Base-by-base conservation (phyloP, 2,797 vertebrate species). In the Bryconaethiops microstoma region DNA sequence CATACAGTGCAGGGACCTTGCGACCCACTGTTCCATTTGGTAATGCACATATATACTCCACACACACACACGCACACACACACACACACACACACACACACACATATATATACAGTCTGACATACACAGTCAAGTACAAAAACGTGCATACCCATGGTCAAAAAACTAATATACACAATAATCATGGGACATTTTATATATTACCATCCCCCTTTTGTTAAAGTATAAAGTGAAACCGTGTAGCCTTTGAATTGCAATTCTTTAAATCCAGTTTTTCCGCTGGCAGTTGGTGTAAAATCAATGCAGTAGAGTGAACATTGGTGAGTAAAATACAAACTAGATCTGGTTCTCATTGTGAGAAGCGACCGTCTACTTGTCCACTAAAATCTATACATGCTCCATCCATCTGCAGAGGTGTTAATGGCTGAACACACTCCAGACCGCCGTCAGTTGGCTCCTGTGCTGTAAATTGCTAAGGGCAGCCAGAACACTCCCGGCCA, bases 1-100 rank as follows among this genome's bases (percentile, higher is more conserved):
- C 80, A 76, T 60, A 29, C 72, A 75, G 63, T 77, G 50, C 77
- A 73, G 65, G 78, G 68, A 76, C 80, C 57, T 60, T 48, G 40
- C 67, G 67, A 79, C 72, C 45, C 60, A 78, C 52, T 67, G 57
- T 54, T 68, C 52, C 52, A 57, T 59, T 55, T 52, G 42, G 60
- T 35, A 48, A 21, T 10, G 17, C 35, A 40, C 35, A 40, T 17
- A 40, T 8, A 17, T 29, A 9, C 35, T 57, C 55, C 16, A 54
- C 60, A 12, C 50, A 62, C 57, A 68, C 57, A 52, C 54, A 50
- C 3, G 40, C 57, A 64, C 48, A n/a, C 68, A 69, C 10, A 55
- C 50, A 40, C 3, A 29, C 9, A n/a, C 7, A 4, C 7, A 42
- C 7, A 7, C 4, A 42, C 40, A 7, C 7, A 3, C 7, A 42